Evolutionary conservation across 64 coral and sea anemone genomes (phyloP).

Genomic region (Actinia equina): DNA sequence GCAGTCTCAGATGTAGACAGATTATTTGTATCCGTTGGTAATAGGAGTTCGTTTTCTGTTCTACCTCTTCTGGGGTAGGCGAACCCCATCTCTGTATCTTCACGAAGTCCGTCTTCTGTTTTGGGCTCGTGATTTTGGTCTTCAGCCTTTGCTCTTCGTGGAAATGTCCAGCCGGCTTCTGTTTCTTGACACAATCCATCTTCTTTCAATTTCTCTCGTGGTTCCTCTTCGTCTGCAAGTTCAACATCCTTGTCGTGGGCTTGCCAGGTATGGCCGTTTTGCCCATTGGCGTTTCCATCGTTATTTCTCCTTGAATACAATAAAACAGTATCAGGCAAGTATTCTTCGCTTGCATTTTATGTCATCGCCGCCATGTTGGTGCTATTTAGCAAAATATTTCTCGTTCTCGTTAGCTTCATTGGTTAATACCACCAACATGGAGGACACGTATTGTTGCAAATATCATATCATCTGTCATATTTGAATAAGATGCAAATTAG

Average conservation of each 20-base stretch:
- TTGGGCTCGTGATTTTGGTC: not conserved
- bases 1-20: not conserved
- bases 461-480: too few species aligned
- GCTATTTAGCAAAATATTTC: too few species aligned
- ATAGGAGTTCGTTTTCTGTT: not conserved
- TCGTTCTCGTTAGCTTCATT: too few species aligned
- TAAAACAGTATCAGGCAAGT: not conserved
- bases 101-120: not conserved
- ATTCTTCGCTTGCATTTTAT: too few species aligned
- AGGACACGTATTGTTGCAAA: too few species aligned
- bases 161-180: not conserved
- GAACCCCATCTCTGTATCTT: not conserved
- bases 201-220: not conserved
- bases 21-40: not conserved
- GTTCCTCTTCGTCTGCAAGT: not conserved
- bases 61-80: not conserved
- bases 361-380: too few species aligned
- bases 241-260: constrained; percentile 4
- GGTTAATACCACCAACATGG: too few species aligned
- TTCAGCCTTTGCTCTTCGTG: not conserved
- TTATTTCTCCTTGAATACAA: not conserved
- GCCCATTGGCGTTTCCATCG: not conserved
- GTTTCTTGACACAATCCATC: constrained; percentile 51
- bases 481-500: too few species aligned
- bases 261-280: constrained; percentile 18